A percentile compares a stretch with the other conserved stretches of the same genome.
phyloP scores from a whole-genome alignment of 2,113 vertebrate genomes.

The Ageneiosus marmoratus region DNA sequence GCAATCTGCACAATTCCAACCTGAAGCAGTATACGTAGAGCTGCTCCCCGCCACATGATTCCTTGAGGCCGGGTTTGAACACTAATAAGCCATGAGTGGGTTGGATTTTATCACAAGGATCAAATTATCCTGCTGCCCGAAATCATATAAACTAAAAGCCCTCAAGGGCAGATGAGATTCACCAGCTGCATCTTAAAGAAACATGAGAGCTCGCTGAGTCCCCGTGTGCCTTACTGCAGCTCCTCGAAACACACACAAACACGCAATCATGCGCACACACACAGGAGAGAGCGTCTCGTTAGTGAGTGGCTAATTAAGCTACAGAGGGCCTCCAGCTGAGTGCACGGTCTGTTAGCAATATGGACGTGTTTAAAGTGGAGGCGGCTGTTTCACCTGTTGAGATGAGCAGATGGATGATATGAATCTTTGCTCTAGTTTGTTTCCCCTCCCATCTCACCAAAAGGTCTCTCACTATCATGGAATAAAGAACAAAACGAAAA shows the following conservation, averaged over 20 bases:
- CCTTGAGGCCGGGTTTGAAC: neutral
- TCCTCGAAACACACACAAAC: slow-evolving; percentile 2
- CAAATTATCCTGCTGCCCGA: slow-evolving; percentile 16
- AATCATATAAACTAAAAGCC: slow-evolving; percentile 36
- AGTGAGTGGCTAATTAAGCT: slow-evolving; percentile 64
- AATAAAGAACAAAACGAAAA: neutral
- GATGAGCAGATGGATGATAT: slow-evolving; percentile 60
- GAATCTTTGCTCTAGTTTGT: slow-evolving; percentile 18
- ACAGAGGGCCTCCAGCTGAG: slow-evolving; percentile 63
- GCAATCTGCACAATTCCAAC: neutral
- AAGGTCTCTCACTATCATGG: neutral
- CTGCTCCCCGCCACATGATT: neutral
- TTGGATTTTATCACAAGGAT: slow-evolving; percentile 23
- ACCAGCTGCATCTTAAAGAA: slow-evolving; percentile 45
- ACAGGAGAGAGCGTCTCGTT: slow-evolving; percentile 47
- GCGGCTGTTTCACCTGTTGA: slow-evolving; percentile 53
- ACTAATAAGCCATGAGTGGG: slow-evolving; percentile 20
- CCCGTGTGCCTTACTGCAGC: slow-evolving; percentile 24
- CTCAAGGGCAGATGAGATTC: slow-evolving; percentile 43
- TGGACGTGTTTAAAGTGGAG: slow-evolving; percentile 36
- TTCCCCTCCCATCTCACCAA: neutral
- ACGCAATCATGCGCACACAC: slow-evolving; percentile 6
- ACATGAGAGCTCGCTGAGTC: slow-evolving; percentile 41
- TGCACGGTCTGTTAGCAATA: slow-evolving; percentile 62
- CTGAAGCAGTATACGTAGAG: neutral